phyloP scores from a whole-genome alignment of 2,888 invertebrate genomes.

The Muschampia staudingeri region DNA sequence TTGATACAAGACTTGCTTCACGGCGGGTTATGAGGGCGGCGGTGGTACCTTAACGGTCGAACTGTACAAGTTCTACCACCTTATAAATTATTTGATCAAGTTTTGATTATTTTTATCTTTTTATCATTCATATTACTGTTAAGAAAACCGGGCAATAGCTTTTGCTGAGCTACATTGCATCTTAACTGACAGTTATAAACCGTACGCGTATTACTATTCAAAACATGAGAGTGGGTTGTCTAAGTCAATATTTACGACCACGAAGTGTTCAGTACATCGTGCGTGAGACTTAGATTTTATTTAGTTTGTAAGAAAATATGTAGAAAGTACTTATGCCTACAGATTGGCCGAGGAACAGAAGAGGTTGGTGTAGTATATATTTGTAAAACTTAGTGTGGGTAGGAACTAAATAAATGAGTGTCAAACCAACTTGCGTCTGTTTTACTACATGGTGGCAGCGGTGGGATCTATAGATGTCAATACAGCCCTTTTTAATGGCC shows the following conservation, averaged over 20 bases:
- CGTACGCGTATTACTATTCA: slow-evolving; percentile 4
- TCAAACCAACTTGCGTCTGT: slow-evolving; percentile 37
- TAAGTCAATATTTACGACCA: neutral
- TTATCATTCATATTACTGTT: no score
- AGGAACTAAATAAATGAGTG: neutral
- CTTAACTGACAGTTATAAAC: slow-evolving; percentile 3
- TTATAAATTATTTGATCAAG: no score
- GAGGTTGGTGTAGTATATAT: no score
- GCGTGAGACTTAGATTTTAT: neutral
- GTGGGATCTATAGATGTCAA: slow-evolving; percentile 14
- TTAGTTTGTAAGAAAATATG: neutral
- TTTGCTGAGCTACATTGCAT: neutral
- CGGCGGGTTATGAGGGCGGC: no score
- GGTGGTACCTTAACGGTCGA: no score
- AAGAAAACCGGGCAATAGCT: no score
- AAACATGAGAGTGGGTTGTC: neutral
- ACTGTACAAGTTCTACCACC: no score
- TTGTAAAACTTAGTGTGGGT: neutral
- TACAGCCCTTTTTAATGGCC: no score
- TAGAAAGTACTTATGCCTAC: no score
- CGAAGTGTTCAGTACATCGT: neutral
- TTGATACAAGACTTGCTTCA: no score
- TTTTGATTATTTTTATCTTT: no score
- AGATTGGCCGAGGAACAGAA: no score
- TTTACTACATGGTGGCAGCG: slow-evolving; percentile 51